phyloP scores from a whole-genome alignment of 2,113 vertebrate genomes.

The Sakesphorus luctuosus region DNA sequence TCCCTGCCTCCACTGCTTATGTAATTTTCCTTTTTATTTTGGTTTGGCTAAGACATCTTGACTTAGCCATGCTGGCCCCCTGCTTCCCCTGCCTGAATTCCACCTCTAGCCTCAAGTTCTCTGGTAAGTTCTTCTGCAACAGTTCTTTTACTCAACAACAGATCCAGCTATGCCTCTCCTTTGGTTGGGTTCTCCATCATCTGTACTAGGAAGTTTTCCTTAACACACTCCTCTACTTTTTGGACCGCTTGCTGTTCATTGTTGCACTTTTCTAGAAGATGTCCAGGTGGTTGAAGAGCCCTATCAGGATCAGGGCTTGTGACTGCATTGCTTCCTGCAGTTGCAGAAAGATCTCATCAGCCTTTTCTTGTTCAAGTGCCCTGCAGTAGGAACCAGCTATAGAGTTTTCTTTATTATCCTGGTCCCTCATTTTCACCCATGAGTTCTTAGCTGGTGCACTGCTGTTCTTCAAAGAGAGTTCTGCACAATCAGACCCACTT shows the following conservation, averaged over 20 bases:
- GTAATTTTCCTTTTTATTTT: neutral
- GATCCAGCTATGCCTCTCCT: neutral
- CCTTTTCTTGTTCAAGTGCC: accelerated
- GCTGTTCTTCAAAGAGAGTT: neutral
- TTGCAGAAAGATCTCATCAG: neutral
- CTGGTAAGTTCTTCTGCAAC: neutral
- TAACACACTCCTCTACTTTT: neutral
- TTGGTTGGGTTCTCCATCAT: neutral
- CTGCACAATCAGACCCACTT: neutral
- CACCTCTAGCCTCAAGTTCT: neutral
- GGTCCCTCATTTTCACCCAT: neutral
- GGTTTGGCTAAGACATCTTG: neutral
- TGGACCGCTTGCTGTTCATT: neutral
- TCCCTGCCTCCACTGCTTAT: neutral
- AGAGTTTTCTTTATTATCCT: neutral
- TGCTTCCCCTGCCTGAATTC: neutral
- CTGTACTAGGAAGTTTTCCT: neutral
- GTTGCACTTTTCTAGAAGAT: neutral
- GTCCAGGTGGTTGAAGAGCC: neutral
- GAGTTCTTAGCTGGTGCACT: neutral
- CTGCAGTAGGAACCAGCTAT: neutral
- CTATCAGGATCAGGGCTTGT: neutral
- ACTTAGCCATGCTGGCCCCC: neutral
- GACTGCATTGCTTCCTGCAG: neutral
- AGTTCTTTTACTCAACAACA: neutral